Evolutionary conservation across 2,888 invertebrate genomes (phyloP).

Genomic region (Hyles lineata): DNA sequence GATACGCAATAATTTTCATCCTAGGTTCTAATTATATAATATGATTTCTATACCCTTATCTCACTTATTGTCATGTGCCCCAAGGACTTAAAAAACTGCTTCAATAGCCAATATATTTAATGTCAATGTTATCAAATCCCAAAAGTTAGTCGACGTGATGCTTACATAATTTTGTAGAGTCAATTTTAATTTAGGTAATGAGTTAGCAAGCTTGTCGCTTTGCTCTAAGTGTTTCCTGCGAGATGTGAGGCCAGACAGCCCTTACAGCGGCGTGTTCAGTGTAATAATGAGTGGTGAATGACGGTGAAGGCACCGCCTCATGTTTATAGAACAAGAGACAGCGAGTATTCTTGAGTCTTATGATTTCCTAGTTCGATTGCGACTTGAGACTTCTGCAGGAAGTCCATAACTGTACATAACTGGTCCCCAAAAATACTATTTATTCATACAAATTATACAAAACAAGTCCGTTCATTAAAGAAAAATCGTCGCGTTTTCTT

Average conservation of each 20-base stretch:
- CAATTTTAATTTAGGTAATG: conserved; percentile 41
- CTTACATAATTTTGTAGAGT: neutral
- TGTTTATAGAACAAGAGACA: conserved; percentile 1
- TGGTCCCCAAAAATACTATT: too few species aligned
- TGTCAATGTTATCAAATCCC: neutral
- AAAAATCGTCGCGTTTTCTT: too few species aligned
- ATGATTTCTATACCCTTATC: too few species aligned
- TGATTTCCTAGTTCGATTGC: too few species aligned
- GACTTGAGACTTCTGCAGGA: too few species aligned
- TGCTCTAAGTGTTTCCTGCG: conserved; percentile 43
- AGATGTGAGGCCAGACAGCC: conserved; percentile 42
- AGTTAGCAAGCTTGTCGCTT: conserved; percentile 35
- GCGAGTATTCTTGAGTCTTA: neutral
- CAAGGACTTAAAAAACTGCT: too few species aligned
- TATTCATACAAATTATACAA: too few species aligned
- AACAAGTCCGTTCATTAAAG: too few species aligned
- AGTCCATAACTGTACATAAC: too few species aligned
- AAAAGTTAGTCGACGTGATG: neutral
- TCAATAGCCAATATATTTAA: neutral
- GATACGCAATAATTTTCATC: too few species aligned
- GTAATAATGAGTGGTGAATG: conserved; percentile 29
- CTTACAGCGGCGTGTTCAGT: conserved; percentile 34
- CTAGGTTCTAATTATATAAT: too few species aligned
- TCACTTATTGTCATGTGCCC: too few species aligned
- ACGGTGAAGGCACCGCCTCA: neutral